Conservation (phyloP, 2,888 invertebrate genomes). For the Augochlorella aurata region DNA sequence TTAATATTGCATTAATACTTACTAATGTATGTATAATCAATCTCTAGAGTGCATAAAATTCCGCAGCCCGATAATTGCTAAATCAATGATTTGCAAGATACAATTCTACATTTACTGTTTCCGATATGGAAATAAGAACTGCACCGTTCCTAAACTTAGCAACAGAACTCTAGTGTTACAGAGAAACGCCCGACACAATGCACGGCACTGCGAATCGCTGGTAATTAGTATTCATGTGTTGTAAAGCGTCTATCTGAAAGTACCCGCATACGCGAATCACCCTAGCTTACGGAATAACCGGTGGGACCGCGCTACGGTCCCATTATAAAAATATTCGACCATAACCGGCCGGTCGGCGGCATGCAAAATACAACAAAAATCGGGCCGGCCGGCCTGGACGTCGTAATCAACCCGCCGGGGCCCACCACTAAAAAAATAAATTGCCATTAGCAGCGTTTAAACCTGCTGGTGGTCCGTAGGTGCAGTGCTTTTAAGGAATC, state of each 20-base stretch:
- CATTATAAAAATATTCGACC: constrained; percentile 53
- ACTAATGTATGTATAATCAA: too few species aligned
- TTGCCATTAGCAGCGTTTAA: constrained; percentile 38
- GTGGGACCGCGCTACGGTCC: constrained; percentile 38
- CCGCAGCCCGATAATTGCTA: neutral
- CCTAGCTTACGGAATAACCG: constrained; percentile 22
- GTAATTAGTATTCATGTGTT: constrained; percentile 51
- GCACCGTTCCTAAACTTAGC: neutral
- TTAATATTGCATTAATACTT: too few species aligned
- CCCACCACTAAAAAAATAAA: constrained; percentile 45
- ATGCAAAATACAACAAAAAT: constrained; percentile 6
- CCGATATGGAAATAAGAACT: neutral
- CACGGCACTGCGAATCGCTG: constrained; percentile 63
- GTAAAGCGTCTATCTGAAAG: constrained; percentile 65
- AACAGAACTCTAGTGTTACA: constrained; percentile 3
- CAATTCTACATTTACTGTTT: neutral
- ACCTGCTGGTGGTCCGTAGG: neutral
- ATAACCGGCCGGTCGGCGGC: constrained; percentile 27
- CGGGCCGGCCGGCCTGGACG: neutral
- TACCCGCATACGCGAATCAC: constrained; percentile 17
- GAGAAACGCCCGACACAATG: constrained; percentile 56
- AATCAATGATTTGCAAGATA: neutral
- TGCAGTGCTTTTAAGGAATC: neutral
- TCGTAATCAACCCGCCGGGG: constrained; percentile 22
- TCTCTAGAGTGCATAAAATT: too few species aligned